A percentile compares a stretch with the other conserved stretches of the same genome.
Evolutionary conservation across 2,113 vertebrate species (phyloP).

Genomic region (Acanthisitta chloris): DNA sequence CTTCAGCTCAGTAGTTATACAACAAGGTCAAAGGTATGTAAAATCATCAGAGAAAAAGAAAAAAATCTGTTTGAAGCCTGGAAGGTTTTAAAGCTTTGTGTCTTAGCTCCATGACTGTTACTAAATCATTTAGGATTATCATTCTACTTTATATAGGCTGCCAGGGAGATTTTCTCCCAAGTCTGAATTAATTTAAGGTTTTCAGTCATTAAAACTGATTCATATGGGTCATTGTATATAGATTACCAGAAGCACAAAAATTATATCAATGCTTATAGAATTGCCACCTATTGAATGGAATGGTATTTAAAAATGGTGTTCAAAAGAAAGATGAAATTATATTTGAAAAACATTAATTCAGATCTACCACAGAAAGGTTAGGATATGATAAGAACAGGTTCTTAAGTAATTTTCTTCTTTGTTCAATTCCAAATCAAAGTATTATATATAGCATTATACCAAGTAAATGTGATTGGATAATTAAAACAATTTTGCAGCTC

Average conservation of each 20-base stretch:
- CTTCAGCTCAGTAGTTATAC: neutral
- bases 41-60: neutral
- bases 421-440: neutral
- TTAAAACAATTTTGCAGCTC: neutral
- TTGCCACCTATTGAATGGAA: neutral
- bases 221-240: neutral
- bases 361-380: slow-evolving; percentile 5
- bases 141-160: slow-evolving; percentile 26
- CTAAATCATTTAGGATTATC: neutral
- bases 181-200: slow-evolving; percentile 17
- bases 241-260: neutral
- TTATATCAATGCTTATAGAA: neutral
- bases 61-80: neutral
- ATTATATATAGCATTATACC: neutral
- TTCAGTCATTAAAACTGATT: slow-evolving; percentile 30
- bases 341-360: neutral
- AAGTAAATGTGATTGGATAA: neutral
- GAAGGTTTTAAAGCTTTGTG: neutral
- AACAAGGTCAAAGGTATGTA: neutral
- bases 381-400: neutral
- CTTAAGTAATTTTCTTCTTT: neutral
- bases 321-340: slow-evolving; percentile 1
- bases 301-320: neutral
- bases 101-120: neutral
- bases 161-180: neutral